These are phyloP conservation scores for Xylophagus ater DNA, from an alignment of 2,888 invertebrate species.

Conservation along the genomic window DNA sequence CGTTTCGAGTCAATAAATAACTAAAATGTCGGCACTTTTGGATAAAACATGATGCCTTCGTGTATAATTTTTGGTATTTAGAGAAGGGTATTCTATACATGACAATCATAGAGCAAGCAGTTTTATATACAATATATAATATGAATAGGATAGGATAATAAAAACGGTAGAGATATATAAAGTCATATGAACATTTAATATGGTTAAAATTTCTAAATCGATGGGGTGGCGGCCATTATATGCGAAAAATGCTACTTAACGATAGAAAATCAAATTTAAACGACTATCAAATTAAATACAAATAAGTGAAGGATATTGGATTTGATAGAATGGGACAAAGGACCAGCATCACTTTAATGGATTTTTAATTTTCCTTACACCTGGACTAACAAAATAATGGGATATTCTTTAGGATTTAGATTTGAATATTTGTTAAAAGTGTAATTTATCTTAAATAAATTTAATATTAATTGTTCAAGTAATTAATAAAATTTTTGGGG, in stretches of 20 bases:
- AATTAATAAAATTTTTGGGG: too few species aligned
- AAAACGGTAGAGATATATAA: slow-evolving; percentile 1
- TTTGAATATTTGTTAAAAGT: too few species aligned
- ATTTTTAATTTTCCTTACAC: slow-evolving; percentile 4
- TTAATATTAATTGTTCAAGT: too few species aligned
- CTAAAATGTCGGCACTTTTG: slow-evolving; percentile 14
- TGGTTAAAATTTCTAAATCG: not conserved
- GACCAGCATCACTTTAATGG: slow-evolving; percentile 4
- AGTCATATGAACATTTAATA: slow-evolving; percentile 9
- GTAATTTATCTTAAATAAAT: too few species aligned
- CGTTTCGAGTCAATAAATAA: slow-evolving; percentile 14
- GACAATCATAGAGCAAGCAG: not conserved
- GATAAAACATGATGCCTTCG: slow-evolving; percentile 8
- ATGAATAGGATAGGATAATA: too few species aligned
- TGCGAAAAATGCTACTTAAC: slow-evolving; percentile 10
- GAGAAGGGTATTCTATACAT: not conserved
- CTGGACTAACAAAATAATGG: too few species aligned
- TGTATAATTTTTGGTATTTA: slow-evolving; percentile 2
- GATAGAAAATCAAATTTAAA: slow-evolving; percentile 14
- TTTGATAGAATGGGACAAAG: slow-evolving; percentile 3
- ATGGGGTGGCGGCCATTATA: slow-evolving; percentile 12
- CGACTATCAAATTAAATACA: slow-evolving; percentile 17
- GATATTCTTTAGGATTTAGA: too few species aligned
- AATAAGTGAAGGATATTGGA: slow-evolving; percentile 9
- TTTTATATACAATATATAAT: not conserved